Percentiles rank a stretch among this genome's conserved stretches.
Conservation (phyloP, 1,140 invertebrate species). For the Drosophila chauvacae region DNA sequence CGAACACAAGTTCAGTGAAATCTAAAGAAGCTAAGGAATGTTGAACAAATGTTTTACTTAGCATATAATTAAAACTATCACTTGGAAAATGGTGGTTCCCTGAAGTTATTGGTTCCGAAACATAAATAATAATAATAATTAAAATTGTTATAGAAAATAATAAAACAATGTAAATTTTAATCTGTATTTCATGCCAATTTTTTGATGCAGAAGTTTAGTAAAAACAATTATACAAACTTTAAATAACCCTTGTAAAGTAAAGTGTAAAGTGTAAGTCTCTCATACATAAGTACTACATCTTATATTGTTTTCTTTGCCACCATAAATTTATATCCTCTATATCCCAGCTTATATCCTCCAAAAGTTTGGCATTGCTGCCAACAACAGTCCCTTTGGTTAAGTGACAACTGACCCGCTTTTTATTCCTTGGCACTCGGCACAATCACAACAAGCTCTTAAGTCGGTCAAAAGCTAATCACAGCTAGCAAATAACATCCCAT, state of each 20-base stretch:
- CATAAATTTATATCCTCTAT: background rate
- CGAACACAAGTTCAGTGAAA: background rate
- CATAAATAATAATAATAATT: no score
- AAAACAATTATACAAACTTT: background rate
- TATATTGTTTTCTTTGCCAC: background rate
- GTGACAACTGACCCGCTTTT: constrained; percentile 36
- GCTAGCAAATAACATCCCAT: background rate
- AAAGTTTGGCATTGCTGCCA: background rate
- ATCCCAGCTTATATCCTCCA: background rate
- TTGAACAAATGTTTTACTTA: background rate
- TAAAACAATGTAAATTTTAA: no score
- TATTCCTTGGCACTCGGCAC: constrained; percentile 5
- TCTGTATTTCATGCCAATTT: no score
- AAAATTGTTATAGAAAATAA: no score
- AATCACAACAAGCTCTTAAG: constrained; percentile 10
- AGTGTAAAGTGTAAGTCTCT: background rate
- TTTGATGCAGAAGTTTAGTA: no score
- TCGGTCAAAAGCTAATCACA: constrained; percentile 28
- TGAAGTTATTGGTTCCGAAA: no score
- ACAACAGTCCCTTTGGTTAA: constrained; percentile 4
- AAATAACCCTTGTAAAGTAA: background rate
- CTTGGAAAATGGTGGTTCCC: background rate
- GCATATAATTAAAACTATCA: background rate
- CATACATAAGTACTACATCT: background rate
- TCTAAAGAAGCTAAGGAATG: background rate